Evolutionary conservation across 2,888 invertebrate genomes (phyloP).

Genomic region (Agonopterix alstromeriana): DNA sequence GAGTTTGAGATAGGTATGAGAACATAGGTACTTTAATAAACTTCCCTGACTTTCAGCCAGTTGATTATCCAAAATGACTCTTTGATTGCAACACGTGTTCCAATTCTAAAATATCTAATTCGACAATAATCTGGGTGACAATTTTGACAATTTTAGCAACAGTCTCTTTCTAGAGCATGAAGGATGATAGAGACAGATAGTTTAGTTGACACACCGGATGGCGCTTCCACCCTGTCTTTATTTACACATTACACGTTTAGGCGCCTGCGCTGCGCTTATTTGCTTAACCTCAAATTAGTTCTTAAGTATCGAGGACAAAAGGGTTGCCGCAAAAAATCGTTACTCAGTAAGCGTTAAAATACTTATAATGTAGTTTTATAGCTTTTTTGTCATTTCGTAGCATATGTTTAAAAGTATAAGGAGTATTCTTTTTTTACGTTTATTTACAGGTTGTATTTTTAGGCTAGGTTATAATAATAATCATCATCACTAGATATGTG

Average conservation of each 20-base stretch:
- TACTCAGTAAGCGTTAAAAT: slow-evolving; percentile 12
- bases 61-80: not conserved
- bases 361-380: slow-evolving; percentile 3
- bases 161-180: not conserved
- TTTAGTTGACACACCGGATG: slow-evolving; percentile 12
- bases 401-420: not conserved
- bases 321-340: slow-evolving; percentile 23
- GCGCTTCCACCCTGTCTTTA: slow-evolving; percentile 43
- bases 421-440: too few species aligned
- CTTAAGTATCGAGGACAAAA: slow-evolving; percentile 32
- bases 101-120: not conserved
- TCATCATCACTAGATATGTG: too few species aligned
- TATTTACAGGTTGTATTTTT: too few species aligned
- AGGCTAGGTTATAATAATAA: too few species aligned
- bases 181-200: not conserved
- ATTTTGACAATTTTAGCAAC: too few species aligned
- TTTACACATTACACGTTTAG: slow-evolving; percentile 47
- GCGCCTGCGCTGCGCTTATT: slow-evolving; percentile 25
- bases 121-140: not conserved
- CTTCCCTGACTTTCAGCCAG: not conserved
- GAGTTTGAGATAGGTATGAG: too few species aligned
- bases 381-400: not conserved
- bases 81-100: slow-evolving; percentile 1
- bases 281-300: slow-evolving; percentile 31
- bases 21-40: too few species aligned